Evolutionary conservation across 2,888 invertebrate genomes (phyloP).

Genomic region (Pristionchus exspectatus): DNA sequence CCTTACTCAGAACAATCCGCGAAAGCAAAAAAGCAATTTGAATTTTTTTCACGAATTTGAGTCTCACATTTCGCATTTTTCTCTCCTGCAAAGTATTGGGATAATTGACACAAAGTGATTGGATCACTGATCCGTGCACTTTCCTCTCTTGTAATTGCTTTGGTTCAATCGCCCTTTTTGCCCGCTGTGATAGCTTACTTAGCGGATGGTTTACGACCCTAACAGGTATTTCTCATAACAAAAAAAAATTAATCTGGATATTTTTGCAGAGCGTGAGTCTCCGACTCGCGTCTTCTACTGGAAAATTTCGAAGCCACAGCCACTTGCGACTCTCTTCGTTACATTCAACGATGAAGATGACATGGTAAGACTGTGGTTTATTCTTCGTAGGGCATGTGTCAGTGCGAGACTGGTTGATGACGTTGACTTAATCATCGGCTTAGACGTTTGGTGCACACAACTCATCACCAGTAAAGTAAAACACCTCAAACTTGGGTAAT

Average conservation of each 20-base stretch:
- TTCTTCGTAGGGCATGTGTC: no score
- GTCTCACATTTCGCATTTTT: not conserved
- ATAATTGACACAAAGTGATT: not conserved
- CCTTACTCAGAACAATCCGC: not conserved
- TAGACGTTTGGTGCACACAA: no score
- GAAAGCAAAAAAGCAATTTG: not conserved
- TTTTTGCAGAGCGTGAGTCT: conserved; percentile 39
- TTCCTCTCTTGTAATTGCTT: not conserved
- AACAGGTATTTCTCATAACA: not conserved
- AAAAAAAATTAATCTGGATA: no score
- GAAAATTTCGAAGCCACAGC: conserved; percentile 52
- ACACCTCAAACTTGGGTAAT: no score
- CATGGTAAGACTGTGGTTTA: conserved; percentile 47
- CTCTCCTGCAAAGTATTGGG: not conserved
- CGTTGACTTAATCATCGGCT: no score
- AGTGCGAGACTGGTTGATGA: no score
- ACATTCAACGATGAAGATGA: conserved; percentile 63
- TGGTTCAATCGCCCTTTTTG: not conserved
- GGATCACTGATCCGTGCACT: not conserved
- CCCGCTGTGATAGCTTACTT: not conserved
- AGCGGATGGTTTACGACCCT: not conserved
- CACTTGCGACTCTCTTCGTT: conserved; percentile 63
- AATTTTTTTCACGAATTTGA: no score
- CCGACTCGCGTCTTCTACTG: not conserved
- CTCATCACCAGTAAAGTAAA: no score